A percentile compares a stretch with the other conserved stretches of the same genome.
Evolutionary conservation across 2,888 invertebrate species (phyloP).

Genomic region (Phortica okadai): DNA sequence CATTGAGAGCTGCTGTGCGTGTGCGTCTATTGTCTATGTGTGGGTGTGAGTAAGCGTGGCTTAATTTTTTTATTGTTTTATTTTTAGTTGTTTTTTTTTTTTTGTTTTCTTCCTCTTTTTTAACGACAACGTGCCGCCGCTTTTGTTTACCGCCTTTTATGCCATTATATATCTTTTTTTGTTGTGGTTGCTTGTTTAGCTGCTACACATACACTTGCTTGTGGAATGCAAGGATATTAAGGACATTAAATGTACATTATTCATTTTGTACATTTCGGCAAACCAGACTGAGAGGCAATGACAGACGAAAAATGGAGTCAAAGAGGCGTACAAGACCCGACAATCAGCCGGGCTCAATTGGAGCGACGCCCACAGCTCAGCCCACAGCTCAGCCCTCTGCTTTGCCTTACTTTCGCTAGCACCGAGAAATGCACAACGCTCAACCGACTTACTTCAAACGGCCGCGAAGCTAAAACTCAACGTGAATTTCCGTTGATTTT

Average conservation of each 20-base stretch:
- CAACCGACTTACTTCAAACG: background rate
- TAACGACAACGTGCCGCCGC: constrained; percentile 43
- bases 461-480: background rate
- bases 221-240: constrained; percentile 54
- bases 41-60: no score
- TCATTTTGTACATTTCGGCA: constrained; percentile 50
- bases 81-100: background rate
- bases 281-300: constrained; percentile 48
- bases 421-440: background rate
- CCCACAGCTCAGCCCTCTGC: background rate
- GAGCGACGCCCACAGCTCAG: constrained; percentile 10
- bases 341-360: background rate
- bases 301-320: constrained; percentile 43
- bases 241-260: constrained; percentile 66
- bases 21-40: background rate
- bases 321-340: background rate
- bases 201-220: background rate
- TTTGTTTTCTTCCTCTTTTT: constrained; percentile 30
- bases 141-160: constrained; percentile 46
- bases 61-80: no score
- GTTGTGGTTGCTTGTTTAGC: background rate
- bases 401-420: background rate
- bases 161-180: constrained; percentile 40
- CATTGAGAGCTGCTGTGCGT: background rate
- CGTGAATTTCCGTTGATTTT: constrained; percentile 22